Conservation (phyloP, 2,797 vertebrate genomes). For the Meriones psammophilus region DNA sequence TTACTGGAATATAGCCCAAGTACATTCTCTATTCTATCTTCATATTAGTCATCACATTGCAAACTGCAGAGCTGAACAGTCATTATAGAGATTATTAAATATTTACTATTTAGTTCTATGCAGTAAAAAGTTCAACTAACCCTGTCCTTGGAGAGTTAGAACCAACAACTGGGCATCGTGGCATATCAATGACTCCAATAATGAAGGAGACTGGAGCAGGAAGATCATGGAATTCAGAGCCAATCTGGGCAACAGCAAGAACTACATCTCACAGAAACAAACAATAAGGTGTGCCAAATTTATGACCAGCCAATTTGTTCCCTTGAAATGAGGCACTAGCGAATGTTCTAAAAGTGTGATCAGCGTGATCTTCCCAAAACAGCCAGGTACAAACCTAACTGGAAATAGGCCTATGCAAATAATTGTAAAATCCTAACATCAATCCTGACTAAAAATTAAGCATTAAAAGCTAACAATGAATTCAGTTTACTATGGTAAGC, state of each 20-base stretch:
- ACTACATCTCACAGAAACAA: not conserved
- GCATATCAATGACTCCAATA: not conserved
- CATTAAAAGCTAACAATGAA: conserved; percentile 35
- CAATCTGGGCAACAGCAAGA: not conserved
- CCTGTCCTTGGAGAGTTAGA: conserved; percentile 24
- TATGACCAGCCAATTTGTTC: not conserved
- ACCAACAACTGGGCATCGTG: not conserved
- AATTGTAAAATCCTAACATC: conserved; percentile 38
- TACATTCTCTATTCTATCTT: conserved; percentile 38
- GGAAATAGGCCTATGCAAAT: conserved; percentile 45
- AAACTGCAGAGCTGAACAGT: not conserved
- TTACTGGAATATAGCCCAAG: conserved; percentile 34
- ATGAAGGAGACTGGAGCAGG: not conserved
- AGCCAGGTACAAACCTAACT: conserved; percentile 49
- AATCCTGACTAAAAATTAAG: conserved; percentile 56
- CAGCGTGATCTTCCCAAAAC: conserved; percentile 32
- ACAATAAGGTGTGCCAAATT: conserved; percentile 31
- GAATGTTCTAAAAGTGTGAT: not conserved
- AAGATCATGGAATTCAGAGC: not conserved
- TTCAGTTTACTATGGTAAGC: conserved; percentile 55
- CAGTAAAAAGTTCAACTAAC: not conserved
- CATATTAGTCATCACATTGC: not conserved
- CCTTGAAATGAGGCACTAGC: not conserved
- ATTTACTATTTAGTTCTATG: conserved; percentile 28
- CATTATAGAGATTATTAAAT: not conserved